A percentile compares a stretch with the other conserved stretches of the same genome.
phyloP scores from a whole-genome alignment of 2,888 invertebrate genomes.

The Boloria euphrosyne region DNA sequence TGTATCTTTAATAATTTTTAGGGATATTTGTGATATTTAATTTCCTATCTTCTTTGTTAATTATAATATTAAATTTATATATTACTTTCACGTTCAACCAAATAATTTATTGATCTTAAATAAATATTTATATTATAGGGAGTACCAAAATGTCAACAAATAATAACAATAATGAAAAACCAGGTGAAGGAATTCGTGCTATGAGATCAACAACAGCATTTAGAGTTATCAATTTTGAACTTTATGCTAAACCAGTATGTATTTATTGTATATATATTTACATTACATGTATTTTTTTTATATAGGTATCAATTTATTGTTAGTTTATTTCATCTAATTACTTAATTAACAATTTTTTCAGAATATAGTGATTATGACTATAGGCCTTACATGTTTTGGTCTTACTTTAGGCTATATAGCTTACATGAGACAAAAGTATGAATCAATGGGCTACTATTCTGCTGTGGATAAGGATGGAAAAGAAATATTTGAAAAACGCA shows the following conservation, averaged over 20 bases:
- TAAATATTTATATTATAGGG: no score
- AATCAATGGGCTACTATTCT: conserved; percentile 89
- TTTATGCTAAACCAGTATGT: conserved; percentile 94
- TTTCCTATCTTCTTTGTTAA: no score
- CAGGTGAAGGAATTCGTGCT: conserved; percentile 90
- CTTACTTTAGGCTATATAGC: conserved; percentile 90
- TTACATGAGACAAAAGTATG: conserved; percentile 92
- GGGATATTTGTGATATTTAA: no score
- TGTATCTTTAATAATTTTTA: no score
- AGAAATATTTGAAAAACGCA: conserved; percentile 87
- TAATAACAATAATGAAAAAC: conserved; percentile 60
- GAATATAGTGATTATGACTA: conserved; percentile 93
- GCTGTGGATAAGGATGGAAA: conserved; percentile 90
- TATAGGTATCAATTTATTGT: not conserved
- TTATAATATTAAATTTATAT: no score
- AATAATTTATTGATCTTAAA: no score
- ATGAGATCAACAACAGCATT: conserved; percentile 89
- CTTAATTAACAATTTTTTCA: conserved; percentile 65
- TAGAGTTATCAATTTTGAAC: conserved; percentile 92
- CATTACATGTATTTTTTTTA: not conserved
- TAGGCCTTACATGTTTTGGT: conserved; percentile 89
- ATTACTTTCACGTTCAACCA: no score
- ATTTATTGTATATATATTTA: not conserved
- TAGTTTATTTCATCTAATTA: not conserved
- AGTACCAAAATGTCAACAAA: conserved; percentile 27